A percentile compares a stretch with the other conserved stretches of the same genome.
Conservation (phyloP, 2,113 vertebrate species). For the Entosphenus tridentatus region DNA sequence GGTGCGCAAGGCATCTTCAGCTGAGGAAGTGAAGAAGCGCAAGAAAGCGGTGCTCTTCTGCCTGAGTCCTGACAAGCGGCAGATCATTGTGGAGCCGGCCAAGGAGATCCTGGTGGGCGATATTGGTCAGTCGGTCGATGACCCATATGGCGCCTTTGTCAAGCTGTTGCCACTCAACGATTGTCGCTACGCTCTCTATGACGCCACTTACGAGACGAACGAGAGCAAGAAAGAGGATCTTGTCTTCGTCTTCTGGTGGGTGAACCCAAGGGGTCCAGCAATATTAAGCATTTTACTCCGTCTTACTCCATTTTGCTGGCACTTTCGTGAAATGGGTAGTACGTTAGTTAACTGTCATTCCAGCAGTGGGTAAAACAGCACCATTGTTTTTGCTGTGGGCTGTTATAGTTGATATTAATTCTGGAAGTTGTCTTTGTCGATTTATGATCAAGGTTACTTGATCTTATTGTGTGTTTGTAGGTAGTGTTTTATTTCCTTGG, state of each 20-base stretch:
- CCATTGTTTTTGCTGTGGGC: too few relatives aligned
- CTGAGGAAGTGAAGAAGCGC: constrained; percentile 43
- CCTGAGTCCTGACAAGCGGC: constrained; percentile 43
- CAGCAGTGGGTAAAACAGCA: too few relatives aligned
- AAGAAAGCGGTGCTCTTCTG: constrained; percentile 66
- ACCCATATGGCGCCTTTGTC: constrained; percentile 44
- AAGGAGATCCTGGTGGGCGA: constrained; percentile 50
- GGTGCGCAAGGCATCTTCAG: constrained; percentile 42
- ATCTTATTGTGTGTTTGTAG: too few relatives aligned
- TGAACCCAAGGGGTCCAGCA: background rate
- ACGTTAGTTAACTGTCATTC: too few relatives aligned
- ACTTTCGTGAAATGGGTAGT: too few relatives aligned
- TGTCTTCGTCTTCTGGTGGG: constrained; percentile 71
- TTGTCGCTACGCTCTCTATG: constrained; percentile 61
- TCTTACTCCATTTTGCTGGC: too few relatives aligned
- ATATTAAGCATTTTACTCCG: too few relatives aligned
- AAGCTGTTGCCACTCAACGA: constrained; percentile 47
- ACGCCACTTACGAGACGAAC: constrained; percentile 55
- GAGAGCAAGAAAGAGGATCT: constrained; percentile 75
- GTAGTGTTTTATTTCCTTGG: too few relatives aligned
- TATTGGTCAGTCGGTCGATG: constrained; percentile 28
- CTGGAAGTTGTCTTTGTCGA: too few relatives aligned
- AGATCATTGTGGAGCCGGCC: constrained; percentile 43
- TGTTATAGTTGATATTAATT: too few relatives aligned
- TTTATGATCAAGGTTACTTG: too few relatives aligned